These are phyloP conservation scores for Puffinus mauretanicus DNA, from an alignment of 2,113 vertebrate genomes.

Conservation along the genomic window DNA sequence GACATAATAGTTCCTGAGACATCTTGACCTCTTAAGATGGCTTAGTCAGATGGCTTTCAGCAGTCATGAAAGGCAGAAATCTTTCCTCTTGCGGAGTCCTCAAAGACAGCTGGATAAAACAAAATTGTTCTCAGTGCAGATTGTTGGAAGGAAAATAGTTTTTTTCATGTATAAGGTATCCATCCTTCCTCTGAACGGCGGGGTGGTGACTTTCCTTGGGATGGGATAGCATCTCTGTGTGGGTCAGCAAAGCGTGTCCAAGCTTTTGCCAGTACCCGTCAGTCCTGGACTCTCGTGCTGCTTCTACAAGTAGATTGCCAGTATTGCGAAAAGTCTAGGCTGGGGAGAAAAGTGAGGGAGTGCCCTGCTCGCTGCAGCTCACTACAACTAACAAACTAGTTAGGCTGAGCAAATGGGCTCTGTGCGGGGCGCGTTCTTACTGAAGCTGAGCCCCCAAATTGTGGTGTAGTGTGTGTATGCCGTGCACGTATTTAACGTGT, in stretches of 20 bases:
- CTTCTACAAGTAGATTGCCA: not conserved
- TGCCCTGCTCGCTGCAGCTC: not conserved
- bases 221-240: not conserved
- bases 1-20: not conserved
- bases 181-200: not conserved
- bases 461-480: rapidly evolving
- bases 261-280: not conserved
- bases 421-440: not conserved
- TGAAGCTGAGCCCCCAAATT: not conserved
- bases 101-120: conserved; percentile 9
- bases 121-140: not conserved
- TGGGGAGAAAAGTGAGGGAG: not conserved
- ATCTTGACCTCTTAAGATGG: not conserved
- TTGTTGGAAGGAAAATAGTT: conserved; percentile 19
- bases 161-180: not conserved
- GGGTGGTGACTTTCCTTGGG: not conserved
- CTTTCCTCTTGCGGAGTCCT: not conserved
- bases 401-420: not conserved
- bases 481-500: rapidly evolving
- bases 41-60: conserved; percentile 26
- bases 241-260: not conserved
- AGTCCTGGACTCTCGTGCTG: not conserved
- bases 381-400: not conserved
- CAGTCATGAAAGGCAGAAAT: conserved; percentile 7
- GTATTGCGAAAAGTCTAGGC: not conserved